These are phyloP conservation scores for Dysdera silvatica DNA, from an alignment of 1,140 invertebrate species.

Conservation along the genomic window DNA sequence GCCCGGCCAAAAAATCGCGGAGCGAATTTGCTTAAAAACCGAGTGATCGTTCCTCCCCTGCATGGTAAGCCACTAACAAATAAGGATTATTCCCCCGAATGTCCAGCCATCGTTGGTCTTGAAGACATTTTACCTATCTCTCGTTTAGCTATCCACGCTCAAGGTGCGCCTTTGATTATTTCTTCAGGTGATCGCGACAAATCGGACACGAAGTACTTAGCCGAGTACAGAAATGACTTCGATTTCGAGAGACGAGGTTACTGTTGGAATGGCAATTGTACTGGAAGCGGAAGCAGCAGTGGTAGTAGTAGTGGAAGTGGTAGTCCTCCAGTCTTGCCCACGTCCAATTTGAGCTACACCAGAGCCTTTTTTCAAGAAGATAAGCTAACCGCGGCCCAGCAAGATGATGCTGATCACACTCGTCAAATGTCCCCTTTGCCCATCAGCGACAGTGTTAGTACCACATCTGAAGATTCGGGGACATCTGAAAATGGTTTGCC, in stretches of 20 bases:
- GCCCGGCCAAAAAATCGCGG: neutral
- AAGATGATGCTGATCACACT: conserved; percentile 1
- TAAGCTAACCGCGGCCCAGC: no score
- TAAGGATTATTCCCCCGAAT: conserved; percentile 4
- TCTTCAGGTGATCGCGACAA: conserved; percentile 17
- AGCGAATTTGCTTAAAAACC: neutral
- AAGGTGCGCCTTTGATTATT: conserved; percentile 23
- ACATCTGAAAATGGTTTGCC: conserved; percentile 67
- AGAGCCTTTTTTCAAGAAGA: no score
- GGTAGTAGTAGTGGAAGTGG: no score
- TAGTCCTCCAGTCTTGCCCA: no score
- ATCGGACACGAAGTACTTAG: neutral
- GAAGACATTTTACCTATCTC: conserved; percentile 19
- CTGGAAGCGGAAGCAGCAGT: no score
- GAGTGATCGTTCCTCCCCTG: neutral
- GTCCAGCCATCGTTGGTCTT: neutral
- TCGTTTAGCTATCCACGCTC: conserved; percentile 22
- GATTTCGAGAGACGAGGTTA: conserved; percentile 6
- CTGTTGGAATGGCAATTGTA: no score
- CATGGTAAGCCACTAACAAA: neutral
- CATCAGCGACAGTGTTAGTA: conserved; percentile 18
- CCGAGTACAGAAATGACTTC: neutral
- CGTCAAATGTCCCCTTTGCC: conserved; percentile 4
- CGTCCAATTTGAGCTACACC: no score
- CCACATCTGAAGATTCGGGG: conserved; percentile 59